Evolutionary conservation across 2,888 invertebrate genomes (phyloP), one percentile per base, ranked within the genome.

Genomic region (Macrophya annulata): DNA sequence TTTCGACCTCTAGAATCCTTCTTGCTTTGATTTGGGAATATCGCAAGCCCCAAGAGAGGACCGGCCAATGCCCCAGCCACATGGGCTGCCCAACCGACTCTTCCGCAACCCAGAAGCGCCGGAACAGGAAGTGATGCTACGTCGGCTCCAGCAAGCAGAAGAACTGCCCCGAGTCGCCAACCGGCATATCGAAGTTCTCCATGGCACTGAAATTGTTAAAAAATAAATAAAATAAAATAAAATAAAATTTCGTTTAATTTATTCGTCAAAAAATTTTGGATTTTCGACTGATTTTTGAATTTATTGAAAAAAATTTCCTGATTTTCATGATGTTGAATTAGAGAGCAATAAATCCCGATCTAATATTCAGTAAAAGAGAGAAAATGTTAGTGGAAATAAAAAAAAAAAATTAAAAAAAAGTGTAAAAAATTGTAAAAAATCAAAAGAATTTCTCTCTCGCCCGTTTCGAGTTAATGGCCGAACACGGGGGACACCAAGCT

Each of bases 71-170:
- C 97, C 5, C 97, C 97, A 8, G 96, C 95, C 21, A 95, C 94
- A 90, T 97, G 97, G 6, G 97, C 96, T 0, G 96, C 95, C 95
- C 97, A 95, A 65, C 97, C 96, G 86, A 97, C 94, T 48, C 92
- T 89, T 0, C 93, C 93, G 85, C 91, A 92, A 25, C 92, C 93
- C 0, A 93, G 88, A 0, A 93, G 88, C 10, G 91, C 92, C 31
- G 93, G 93, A 40, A 93, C 89, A 51, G 93, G 93, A 55, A 92
- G 89, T 1, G 93, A 95, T 17, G 95, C 94, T 90, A 96, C 94
- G 93, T 97, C 97, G 40, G 96, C 96, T 48, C 95, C 93, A 8
- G 96, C 95, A 88, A 97, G 93, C 81, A 96, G 95, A 79, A 95
- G 90, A 85, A 97, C 95, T 86, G 96, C 95, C 79, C 90, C 90